phyloP scores from a whole-genome alignment of 2,888 invertebrate species.

The Chymomyza procnemis region DNA sequence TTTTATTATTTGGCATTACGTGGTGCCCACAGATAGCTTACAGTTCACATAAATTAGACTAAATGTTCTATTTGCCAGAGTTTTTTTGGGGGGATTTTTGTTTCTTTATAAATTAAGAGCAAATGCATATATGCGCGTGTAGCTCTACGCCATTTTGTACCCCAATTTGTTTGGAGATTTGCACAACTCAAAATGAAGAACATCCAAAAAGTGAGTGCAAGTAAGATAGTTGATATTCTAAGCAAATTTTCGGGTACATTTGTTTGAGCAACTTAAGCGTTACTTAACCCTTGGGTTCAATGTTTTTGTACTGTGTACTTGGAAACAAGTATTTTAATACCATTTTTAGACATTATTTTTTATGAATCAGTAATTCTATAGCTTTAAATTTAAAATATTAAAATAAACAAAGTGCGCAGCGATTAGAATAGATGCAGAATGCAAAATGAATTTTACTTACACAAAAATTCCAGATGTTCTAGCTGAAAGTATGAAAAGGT shows the following conservation, averaged over 20 bases:
- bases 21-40: background rate
- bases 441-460: too few relatives aligned
- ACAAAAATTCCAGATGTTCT: too few relatives aligned
- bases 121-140: background rate
- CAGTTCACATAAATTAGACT: constrained; percentile 22
- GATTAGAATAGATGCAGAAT: too few relatives aligned
- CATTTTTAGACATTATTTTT: too few relatives aligned
- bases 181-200: background rate
- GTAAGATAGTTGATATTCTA: background rate
- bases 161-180: background rate
- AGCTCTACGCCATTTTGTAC: background rate
- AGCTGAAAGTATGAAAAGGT: too few relatives aligned
- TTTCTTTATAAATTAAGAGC: background rate
- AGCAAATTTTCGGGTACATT: background rate
- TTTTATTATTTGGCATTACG: constrained; percentile 16
- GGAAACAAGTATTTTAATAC: background rate
- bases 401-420: too few relatives aligned
- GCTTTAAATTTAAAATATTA: too few relatives aligned
- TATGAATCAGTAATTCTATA: background rate
- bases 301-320: background rate
- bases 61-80: background rate
- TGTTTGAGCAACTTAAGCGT: background rate
- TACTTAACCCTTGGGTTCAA: background rate
- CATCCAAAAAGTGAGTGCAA: background rate
- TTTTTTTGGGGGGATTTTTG: background rate